These are phyloP conservation scores for Vespertilio murinus DNA, from an alignment of 2,797 vertebrate genomes.

Conservation along the genomic window DNA sequence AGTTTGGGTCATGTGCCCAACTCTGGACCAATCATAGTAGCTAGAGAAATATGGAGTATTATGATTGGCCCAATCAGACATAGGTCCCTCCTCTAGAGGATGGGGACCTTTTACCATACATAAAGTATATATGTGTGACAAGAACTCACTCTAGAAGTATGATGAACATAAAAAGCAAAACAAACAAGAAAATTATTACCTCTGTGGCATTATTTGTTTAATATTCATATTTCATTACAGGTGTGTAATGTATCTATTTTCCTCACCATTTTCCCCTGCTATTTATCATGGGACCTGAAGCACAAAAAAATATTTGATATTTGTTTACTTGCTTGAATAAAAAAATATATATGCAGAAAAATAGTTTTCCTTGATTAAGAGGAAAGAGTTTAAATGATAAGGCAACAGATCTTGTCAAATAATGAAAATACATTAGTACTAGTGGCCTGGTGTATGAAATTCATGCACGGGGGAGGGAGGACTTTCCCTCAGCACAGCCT, in stretches of 20 bases:
- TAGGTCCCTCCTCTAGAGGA: background rate
- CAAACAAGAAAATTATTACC: background rate
- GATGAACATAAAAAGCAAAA: background rate
- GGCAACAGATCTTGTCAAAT: background rate
- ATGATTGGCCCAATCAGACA: background rate
- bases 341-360: background rate
- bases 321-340: slow-evolving; percentile 1
- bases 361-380: background rate
- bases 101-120: background rate
- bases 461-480: too few relatives aligned
- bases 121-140: background rate
- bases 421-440: background rate
- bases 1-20: background rate
- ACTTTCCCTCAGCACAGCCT: too few relatives aligned
- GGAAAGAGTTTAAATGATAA: background rate
- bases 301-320: background rate
- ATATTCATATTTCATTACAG: background rate
- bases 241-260: background rate
- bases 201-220: background rate
- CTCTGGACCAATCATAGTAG: background rate
- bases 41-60: background rate
- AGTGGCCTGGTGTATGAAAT: too few relatives aligned
- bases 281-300: background rate
- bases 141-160: background rate
- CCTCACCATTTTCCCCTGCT: background rate